Evolutionary conservation across 2,888 invertebrate genomes (phyloP), one percentile per base, ranked within the genome.

Genomic region (Spilarctia lutea): DNA sequence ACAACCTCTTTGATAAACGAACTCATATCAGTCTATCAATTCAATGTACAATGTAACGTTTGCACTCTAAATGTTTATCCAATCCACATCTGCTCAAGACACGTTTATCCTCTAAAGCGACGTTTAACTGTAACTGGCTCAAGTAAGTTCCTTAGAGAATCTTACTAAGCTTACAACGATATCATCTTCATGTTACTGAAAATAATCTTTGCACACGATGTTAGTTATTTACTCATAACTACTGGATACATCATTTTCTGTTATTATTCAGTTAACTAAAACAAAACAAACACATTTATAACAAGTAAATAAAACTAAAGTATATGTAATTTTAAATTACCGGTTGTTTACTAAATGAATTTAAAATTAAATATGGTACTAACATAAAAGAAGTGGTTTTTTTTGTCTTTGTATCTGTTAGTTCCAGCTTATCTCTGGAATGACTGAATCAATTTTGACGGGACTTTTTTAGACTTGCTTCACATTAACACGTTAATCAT

Each of bases 131-230:
- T 65, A 33, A 65, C 16, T 33, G 18, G 2, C 56, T n/a, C n/a
- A 56, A n/a, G 56, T 56, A n/a, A 56, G 56, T 56, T n/a, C n/a
- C 56, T 56, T n/a, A 56, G 56, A 11, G 56, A n/a, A 56, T 56
- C 10, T 56, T 27, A n/a, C 56, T 13, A 56, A 56, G 11, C 56
- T 56, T 11, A 56, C 13, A 56, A 56, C 13, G 3, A n/a, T 56
- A 27, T 56, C n/a, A 56, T n/a, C 4, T n/a, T 56, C n/a, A n/a
- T 11, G n/a, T 27, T 10, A 27, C n/a, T 13, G 11, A 56, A 56
- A 27, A 56, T 56, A 13, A 56, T 56, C n/a, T 27, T 56, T 13
- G n/a, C 56, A 56, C 0, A 56, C 11, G 2, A 56, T 52, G 24
- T 56, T 27, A 27, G n/a, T 27, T n/a, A 13, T n/a, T 13, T 13